Evolutionary conservation across 1,140 invertebrate genomes (phyloP).

Genomic region (Pseudachorutes palmiensis): DNA sequence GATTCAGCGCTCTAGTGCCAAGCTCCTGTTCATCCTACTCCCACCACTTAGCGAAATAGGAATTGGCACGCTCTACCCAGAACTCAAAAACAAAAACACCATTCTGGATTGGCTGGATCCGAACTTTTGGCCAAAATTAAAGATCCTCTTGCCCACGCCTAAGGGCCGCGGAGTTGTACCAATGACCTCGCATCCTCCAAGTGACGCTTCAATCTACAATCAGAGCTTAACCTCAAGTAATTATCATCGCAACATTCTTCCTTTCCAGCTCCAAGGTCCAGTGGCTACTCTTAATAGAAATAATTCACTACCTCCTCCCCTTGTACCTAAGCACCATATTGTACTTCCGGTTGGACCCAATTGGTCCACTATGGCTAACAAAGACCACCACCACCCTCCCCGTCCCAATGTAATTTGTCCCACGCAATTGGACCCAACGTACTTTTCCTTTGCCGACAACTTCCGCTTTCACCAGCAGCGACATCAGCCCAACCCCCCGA

Average conservation of each 20-base stretch:
- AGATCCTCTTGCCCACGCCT: conserved; percentile 11
- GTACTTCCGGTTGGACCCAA: neutral
- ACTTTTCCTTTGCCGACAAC: conserved; percentile 2
- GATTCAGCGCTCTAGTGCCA: conserved; percentile 68
- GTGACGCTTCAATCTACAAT: neutral
- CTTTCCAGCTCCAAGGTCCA: neutral
- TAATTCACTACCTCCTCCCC: neutral
- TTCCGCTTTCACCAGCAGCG: conserved; percentile 2
- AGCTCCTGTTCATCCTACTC: conserved; percentile 59
- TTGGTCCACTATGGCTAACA: neutral
- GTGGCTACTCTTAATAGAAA: neutral
- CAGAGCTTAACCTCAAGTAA: neutral
- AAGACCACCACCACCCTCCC: too few relatives aligned
- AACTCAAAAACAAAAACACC: neutral
- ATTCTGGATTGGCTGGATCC: conserved; percentile 15
- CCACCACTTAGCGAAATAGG: neutral
- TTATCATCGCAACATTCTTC: neutral
- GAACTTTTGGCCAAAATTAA: conserved; percentile 24
- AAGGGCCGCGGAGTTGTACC: neutral
- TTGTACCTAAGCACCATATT: conserved; percentile 1
- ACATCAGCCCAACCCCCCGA: neutral
- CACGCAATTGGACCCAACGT: neutral
- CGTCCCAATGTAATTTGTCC: neutral
- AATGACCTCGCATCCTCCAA: neutral
- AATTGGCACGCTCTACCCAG: neutral